phyloP scores from a whole-genome alignment of 1,140 invertebrate genomes.

The Antheraea mylitta region DNA sequence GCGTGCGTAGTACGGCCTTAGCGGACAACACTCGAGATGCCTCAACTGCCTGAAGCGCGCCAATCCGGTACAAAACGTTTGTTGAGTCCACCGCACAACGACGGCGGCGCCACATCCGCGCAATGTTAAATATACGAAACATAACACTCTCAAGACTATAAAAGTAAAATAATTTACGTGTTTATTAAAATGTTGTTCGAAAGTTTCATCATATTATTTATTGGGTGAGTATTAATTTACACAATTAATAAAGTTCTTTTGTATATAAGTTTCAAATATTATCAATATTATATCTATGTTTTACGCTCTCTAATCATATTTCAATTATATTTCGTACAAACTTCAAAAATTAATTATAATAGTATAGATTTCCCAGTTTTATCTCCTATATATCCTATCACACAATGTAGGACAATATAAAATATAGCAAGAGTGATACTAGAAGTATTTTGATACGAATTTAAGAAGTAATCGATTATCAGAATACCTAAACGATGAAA shows the following conservation, averaged over 20 bases:
- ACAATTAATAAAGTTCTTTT: not conserved
- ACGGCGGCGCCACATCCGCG: constrained; percentile 34
- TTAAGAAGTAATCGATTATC: too few species aligned
- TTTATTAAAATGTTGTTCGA: not conserved
- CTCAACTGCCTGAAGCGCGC: constrained; percentile 4
- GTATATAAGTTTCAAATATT: too few species aligned
- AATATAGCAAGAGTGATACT: too few species aligned
- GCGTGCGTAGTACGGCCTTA: constrained; percentile 35
- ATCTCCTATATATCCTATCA: too few species aligned
- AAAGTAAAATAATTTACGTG: not conserved
- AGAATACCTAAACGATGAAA: too few species aligned
- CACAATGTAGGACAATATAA: too few species aligned
- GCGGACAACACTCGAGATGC: not conserved
- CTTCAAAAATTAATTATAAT: too few species aligned
- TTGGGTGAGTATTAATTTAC: not conserved
- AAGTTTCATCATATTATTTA: not conserved
- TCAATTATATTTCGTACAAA: too few species aligned
- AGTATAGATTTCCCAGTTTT: too few species aligned
- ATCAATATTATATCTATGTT: too few species aligned
- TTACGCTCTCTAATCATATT: too few species aligned
- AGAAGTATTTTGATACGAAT: too few species aligned
- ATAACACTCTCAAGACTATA: constrained; percentile 1
- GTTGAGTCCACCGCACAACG: constrained; percentile 22
- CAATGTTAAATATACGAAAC: constrained; percentile 6
- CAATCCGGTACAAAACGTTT: constrained; percentile 14